Evolutionary conservation across 2,888 invertebrate species (phyloP).

Genomic region (Machimus atricapillus): DNA sequence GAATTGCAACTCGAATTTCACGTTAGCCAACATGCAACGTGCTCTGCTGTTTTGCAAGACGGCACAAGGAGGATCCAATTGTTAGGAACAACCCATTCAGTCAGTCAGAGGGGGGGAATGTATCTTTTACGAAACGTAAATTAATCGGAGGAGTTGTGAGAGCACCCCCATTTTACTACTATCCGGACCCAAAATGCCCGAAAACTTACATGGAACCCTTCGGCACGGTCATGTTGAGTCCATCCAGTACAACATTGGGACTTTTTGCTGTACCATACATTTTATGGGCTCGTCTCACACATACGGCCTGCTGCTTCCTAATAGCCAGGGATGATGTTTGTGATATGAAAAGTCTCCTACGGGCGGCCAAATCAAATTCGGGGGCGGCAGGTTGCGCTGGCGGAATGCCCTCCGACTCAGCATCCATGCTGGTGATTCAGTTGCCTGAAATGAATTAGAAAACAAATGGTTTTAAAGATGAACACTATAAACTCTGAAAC

Average conservation of each 20-base stretch:
- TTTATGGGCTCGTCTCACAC: conserved; percentile 83
- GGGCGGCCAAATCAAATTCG: conserved; percentile 64
- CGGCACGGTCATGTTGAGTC: conserved; percentile 90
- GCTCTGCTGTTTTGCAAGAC: background rate
- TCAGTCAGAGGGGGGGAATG: background rate
- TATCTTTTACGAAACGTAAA: background rate
- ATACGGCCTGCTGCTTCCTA: conserved; percentile 81
- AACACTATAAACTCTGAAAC: background rate
- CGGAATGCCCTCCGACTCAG: conserved; percentile 60
- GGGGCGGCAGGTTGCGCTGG: conserved; percentile 56
- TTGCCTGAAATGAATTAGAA: background rate
- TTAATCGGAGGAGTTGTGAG: background rate
- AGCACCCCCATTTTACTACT: background rate
- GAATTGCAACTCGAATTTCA: background rate
- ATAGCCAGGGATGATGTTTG: conserved; percentile 76
- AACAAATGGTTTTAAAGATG: background rate
- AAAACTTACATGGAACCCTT: conserved; percentile 84
- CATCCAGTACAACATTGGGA: conserved; percentile 83
- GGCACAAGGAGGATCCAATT: background rate
- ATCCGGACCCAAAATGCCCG: background rate
- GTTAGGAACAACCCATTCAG: background rate
- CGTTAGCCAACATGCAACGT: background rate
- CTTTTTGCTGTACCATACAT: conserved; percentile 81
- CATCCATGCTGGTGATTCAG: conserved; percentile 55
- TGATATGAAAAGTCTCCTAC: conserved; percentile 66